Evolutionary conservation across 1,140 invertebrate species (phyloP), one percentile per base, ranked within the genome.

Genomic region (Scaptomyza montana): DNA sequence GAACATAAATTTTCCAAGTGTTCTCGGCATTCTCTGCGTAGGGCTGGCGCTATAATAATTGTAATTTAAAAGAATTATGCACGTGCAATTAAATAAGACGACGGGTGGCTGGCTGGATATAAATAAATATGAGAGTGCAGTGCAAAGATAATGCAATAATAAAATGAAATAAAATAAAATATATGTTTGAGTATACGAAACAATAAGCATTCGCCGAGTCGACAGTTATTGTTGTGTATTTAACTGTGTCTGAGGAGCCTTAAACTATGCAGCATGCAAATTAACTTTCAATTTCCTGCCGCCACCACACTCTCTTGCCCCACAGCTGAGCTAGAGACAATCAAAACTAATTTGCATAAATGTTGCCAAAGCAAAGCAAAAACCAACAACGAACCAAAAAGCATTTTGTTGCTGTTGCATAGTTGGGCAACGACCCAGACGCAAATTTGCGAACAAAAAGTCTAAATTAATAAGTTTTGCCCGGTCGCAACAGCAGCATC

Each of bases 331-430:
- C 49, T 64, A 67, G 66, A 89, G 80, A 90, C 80, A 90, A 90
- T 90, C 86, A 90, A 90, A 90, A 90, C 72, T 77, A 86, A 90
- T 90, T 90, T 90, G 76, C 86, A 90, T 90, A 90, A 90, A 90
- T 90, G 86, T 77, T 85, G 70, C 72, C 60, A 78, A 84, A 74
- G 78, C 81, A 85, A 77, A 69, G 67, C 59, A 70, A 66, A 70
- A 69, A 74, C 65, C 70, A 77, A 56, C 71, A 69, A 69, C 57
- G 77, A 71, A 68, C 65, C 78, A 71, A 64, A 36, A 71, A 65
- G 63, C 77, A 70, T 25, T 13, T 19, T 30, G n/a, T 47, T 65
- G 51, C 51, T 74, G 70, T 43, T 69, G 70, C 51, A 75, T 80
- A 78, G 78, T 74, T 86, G 80, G 75, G 74, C 75, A 86, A 81